phyloP scores from a whole-genome alignment of 2,797 vertebrate genomes.

The Pipistrellus nathusii region DNA sequence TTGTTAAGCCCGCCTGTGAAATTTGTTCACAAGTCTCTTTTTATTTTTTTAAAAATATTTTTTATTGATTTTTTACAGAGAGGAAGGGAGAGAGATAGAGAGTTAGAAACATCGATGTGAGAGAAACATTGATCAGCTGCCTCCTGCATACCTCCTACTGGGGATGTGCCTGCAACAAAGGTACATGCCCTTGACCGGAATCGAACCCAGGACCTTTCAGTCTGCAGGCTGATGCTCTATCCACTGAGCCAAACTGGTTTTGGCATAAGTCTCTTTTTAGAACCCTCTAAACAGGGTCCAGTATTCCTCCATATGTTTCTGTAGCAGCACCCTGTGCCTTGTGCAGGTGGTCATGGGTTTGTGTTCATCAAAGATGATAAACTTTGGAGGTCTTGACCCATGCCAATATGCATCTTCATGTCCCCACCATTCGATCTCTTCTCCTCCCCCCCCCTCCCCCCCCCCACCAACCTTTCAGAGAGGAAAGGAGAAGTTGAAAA shows the following conservation, averaged over 20 bases:
- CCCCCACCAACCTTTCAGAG: too few relatives aligned
- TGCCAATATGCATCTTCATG: accelerated
- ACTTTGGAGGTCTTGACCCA: neutral
- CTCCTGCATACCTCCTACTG: too few relatives aligned
- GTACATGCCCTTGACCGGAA: too few relatives aligned
- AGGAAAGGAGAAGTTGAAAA: too few relatives aligned
- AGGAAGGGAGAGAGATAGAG: too few relatives aligned
- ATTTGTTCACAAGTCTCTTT: neutral
- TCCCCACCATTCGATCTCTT: accelerated
- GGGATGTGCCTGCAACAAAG: too few relatives aligned
- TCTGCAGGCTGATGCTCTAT: too few relatives aligned
- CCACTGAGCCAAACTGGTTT: too few relatives aligned
- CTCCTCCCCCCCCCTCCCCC: accelerated
- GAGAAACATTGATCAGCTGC: too few relatives aligned
- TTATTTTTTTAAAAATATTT: neutral
- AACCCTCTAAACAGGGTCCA: neutral
- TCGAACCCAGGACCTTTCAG: too few relatives aligned
- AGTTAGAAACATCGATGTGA: too few relatives aligned
- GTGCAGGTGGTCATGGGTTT: neutral
- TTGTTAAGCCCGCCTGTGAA: neutral
- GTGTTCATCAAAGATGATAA: neutral
- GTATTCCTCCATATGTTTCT: neutral
- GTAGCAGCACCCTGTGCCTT: neutral
- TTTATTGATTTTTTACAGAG: too few relatives aligned
- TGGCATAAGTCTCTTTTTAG: neutral